Evolutionary conservation across 2,797 vertebrate species (phyloP).

Genomic region (Smutsia temminckii): DNA sequence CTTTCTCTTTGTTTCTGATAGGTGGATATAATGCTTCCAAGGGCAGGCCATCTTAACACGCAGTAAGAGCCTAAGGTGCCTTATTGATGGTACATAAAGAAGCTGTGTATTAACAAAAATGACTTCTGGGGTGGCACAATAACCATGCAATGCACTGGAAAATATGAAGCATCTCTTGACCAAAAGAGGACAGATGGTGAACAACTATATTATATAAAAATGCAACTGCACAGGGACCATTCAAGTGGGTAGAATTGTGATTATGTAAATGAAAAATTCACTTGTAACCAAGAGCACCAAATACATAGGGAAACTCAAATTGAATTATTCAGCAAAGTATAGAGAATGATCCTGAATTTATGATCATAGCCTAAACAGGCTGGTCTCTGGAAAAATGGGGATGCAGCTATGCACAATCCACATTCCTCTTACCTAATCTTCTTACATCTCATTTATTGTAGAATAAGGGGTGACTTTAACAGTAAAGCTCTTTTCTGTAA

Average conservation of each 20-base stretch:
- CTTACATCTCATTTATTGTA: background rate
- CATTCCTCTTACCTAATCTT: background rate
- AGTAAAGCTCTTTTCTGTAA: background rate
- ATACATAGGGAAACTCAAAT: constrained; percentile 50
- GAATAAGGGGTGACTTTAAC: background rate
- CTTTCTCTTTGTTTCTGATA: background rate
- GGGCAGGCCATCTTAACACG: background rate
- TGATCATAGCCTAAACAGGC: background rate
- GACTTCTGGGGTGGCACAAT: constrained; percentile 50
- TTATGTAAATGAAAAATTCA: constrained; percentile 72
- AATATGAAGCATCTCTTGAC: constrained; percentile 71
- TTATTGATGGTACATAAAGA: background rate
- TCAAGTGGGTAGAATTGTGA: constrained; percentile 65
- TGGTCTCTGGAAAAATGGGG: background rate
- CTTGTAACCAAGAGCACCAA: constrained; percentile 57
- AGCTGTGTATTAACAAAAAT: constrained; percentile 58
- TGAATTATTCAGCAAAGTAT: constrained; percentile 66
- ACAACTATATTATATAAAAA: constrained; percentile 70
- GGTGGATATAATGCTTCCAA: background rate
- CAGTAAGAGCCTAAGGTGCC: background rate
- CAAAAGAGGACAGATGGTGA: constrained; percentile 74
- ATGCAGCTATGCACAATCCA: background rate
- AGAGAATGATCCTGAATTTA: constrained; percentile 22
- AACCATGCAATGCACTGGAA: constrained; percentile 43
- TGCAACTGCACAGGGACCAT: constrained; percentile 56